Evolutionary conservation across 2,113 vertebrate genomes (phyloP), one percentile per base, ranked within the genome.

Genomic region (Tor tambroides): DNA sequence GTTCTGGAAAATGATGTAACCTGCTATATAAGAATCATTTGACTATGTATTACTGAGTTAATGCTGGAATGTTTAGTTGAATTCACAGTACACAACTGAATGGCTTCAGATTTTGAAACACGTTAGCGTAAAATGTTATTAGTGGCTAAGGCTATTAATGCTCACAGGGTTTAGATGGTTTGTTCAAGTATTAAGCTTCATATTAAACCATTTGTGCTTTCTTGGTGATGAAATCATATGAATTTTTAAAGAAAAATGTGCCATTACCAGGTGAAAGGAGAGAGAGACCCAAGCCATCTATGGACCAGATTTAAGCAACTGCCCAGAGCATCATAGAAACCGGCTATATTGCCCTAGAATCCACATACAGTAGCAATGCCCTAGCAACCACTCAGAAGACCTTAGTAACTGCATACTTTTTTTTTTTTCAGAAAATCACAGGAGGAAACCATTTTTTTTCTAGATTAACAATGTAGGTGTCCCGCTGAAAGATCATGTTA

Each of bases 1-100:
- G 28, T 83, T 82, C 69, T 76, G 3, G 71, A 74, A 80, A 74
- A 83, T 83, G 80, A 87, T 75, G 85, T 75, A 74, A 81, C 72
- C 79, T 78, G 43, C 2, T 74, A 41, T 74, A 43, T 6, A 76
- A 76, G 6, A 76, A 49, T 26, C n/a, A 46, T 76, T 43, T 26
- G 41, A 28, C 23, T 46, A 41, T 30, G 28, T 19, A 14, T 80
- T 38, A 54, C 56, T 11, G n/a, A 65, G n/a, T 63, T 19, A 28
- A 81, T 81, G 38, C 14, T 38, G n/a, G 54, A 41, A 38, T 43
- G 9, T 46, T 46, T 28, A 11, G 38, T 21, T 46, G 80, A 80
- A 63, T 80, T 14, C 32, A 28, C 1, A 19, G 79, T 61, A 63
- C 35, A 32, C 19, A 21, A 79, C 8, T 15, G 30, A 80, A 59